Evolutionary conservation across 2,888 invertebrate genomes (phyloP), one percentile per base, ranked within the genome.

Genomic region (Leuctra nigra): DNA sequence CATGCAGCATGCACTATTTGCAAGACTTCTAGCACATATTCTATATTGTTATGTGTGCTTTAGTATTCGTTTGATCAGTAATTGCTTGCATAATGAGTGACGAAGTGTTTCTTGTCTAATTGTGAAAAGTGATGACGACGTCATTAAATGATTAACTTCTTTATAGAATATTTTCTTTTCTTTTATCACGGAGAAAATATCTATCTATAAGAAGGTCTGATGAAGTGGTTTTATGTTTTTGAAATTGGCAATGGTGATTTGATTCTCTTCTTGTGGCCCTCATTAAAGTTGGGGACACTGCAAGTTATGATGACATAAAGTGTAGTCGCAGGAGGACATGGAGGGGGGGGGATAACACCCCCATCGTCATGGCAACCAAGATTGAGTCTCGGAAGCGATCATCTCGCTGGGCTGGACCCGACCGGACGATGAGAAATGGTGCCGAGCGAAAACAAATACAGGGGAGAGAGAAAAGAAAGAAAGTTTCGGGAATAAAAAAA

Each of bases 271-370:
- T 20, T 24, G 53, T 16, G 35, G 25, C 18, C 24, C 57, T 57
- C 57, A 54, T 54, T 57, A 54, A 54, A 35, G 47, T 46, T 47
- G 57, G 39, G 53, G 54, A 57, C 57, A 57, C 50, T 53, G 53
- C 53, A 41, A 54, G 57, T 57, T 57, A 57, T 54, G 53, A 54
- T 47, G 53, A 53, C 57, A 54, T 57, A 57, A 57, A 57, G 36
- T 35, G 35, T 25, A 35, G 25, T 22, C n/a, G 35, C 29, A 25
- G 50, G n/a, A 20, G 44, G 44, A 44, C 39, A 54, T 41, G 18
- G 54, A 38, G 25, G 54, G n/a, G 14, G 29, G 14, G 41, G 41
- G 16, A 16, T n/a, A 29, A 11, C 29, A 36, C 39, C 35, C 29
- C 52, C n/a, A 50, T 58, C 38, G 44, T 44, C 58, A 58, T 58